Conservation (phyloP, 2,113 vertebrate genomes). For the Arizona elegans region DNA sequence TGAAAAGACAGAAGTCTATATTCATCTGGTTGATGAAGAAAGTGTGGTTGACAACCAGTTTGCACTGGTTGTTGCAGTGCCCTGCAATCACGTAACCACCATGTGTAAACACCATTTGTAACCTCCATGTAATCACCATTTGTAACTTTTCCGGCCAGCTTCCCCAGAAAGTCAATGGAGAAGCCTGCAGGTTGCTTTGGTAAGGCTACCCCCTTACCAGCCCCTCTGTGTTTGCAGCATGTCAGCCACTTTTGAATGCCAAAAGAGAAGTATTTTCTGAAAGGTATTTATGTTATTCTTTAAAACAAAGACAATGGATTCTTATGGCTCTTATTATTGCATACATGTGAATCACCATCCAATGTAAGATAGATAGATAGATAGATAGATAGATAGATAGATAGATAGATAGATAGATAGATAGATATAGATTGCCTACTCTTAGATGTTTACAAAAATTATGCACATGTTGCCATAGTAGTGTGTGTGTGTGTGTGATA, state of each 20-base stretch:
- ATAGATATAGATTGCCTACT: neutral
- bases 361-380: neutral
- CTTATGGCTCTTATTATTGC: neutral
- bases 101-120: neutral
- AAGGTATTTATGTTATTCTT: neutral
- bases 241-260: neutral
- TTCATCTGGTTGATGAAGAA: conserved; percentile 29
- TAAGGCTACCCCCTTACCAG: neutral
- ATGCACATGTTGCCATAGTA: too few species aligned
- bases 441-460: neutral
- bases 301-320: neutral
- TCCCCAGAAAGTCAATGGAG: neutral
- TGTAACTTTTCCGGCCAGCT: neutral
- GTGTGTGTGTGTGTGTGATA: too few species aligned
- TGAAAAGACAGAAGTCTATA: conserved; percentile 17
- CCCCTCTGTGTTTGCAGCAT: neutral
- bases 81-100: neutral
- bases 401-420: too few species aligned
- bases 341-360: neutral
- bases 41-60: neutral
- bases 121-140: neutral
- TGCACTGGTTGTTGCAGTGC: neutral
- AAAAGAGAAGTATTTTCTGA: neutral
- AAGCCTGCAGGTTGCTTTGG: neutral
- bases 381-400: too few species aligned